Percentiles rank a stretch among this genome's conserved stretches.
phyloP scores from a whole-genome alignment of 2,113 vertebrate genomes.

The Chinchilla lanigera region DNA sequence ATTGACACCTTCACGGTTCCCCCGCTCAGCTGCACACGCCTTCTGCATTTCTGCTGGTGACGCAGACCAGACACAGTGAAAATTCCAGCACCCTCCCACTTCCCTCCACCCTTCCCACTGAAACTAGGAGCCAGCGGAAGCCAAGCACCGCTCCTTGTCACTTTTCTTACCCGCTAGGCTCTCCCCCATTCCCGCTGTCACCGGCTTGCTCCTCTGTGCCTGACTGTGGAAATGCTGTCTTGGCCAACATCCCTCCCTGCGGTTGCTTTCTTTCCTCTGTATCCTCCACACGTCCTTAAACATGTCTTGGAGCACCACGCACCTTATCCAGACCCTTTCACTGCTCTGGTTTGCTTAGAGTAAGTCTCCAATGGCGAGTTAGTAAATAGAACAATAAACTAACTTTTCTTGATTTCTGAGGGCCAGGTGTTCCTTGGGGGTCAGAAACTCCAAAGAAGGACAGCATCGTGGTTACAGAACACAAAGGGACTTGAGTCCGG shows the following conservation, averaged over 20 bases:
- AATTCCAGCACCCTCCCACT: not conserved
- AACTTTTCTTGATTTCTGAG: constrained; percentile 28
- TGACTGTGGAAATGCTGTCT: not conserved
- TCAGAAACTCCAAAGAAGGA: not conserved
- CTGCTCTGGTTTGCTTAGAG: not conserved
- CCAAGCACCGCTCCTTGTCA: not conserved
- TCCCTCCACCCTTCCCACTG: not conserved
- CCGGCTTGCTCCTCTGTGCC: not conserved
- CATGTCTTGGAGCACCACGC: not conserved
- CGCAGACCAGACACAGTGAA: not conserved
- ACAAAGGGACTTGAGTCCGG: not conserved
- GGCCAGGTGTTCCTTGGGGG: not conserved
- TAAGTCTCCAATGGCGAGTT: not conserved
- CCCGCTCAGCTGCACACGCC: not conserved
- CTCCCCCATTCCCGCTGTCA: not conserved
- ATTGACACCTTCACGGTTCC: not conserved
- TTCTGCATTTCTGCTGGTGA: not conserved
- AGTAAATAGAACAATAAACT: not conserved
- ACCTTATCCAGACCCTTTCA: not conserved
- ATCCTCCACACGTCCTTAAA: not conserved
- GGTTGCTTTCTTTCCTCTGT: not conserved
- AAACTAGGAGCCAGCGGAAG: not conserved
- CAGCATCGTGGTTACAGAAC: not conserved
- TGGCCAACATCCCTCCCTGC: not conserved
- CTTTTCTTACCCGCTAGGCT: not conserved